Evolutionary conservation across 2,888 invertebrate genomes (phyloP).

Genomic region (Napeogenes inachia): DNA sequence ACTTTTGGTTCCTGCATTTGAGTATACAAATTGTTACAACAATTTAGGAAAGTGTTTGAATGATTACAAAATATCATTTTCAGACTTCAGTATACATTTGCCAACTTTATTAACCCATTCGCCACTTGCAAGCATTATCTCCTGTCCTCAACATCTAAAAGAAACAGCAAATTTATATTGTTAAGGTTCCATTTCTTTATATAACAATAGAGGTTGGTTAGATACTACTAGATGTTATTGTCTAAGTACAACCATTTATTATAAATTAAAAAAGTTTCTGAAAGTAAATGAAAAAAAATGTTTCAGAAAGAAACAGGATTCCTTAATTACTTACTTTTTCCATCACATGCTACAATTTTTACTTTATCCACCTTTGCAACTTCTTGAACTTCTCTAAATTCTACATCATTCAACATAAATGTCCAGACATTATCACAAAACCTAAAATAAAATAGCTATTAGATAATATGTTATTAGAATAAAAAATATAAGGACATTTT

Average conservation of each 20-base stretch:
- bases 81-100: slow-evolving; percentile 33
- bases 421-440: slow-evolving; percentile 99
- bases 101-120: slow-evolving; percentile 30
- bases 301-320: no score
- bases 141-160: slow-evolving; percentile 72
- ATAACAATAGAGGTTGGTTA: no score
- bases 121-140: slow-evolving; percentile 45
- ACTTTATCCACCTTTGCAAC: slow-evolving; percentile 95
- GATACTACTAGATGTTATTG: no score
- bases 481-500: not conserved
- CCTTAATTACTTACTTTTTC: slow-evolving; percentile 84
- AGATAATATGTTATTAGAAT: not conserved
- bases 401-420: slow-evolving; percentile 98
- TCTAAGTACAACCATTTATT: no score
- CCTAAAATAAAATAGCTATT: slow-evolving; percentile 58
- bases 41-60: not conserved
- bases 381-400: slow-evolving; percentile 96
- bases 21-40: not conserved
- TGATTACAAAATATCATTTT: not conserved
- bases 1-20: slow-evolving; percentile 5
- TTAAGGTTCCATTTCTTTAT: no score
- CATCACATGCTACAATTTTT: slow-evolving; percentile 98
- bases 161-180: slow-evolving; percentile 8
- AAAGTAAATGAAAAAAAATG: no score
- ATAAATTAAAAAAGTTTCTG: no score